These are phyloP conservation scores for Danionella cerebrum DNA, from an alignment of 2,113 vertebrate species.

Conservation along the genomic window DNA sequence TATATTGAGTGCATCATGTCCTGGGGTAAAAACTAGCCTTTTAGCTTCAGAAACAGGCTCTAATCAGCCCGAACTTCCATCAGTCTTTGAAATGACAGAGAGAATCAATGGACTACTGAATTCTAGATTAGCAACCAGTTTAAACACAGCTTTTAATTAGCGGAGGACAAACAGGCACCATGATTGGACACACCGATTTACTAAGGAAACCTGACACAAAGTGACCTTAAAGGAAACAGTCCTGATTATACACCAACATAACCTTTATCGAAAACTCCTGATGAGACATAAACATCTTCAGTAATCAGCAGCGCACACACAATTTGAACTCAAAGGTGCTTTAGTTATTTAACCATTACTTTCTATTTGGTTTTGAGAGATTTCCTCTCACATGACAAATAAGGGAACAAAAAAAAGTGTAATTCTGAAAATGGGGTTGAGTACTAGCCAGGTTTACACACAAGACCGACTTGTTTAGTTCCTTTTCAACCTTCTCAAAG, in stretches of 20 bases:
- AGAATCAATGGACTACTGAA: slow-evolving; percentile 56
- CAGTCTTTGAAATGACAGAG: slow-evolving; percentile 44
- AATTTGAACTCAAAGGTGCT: no score
- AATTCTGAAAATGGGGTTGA: no score
- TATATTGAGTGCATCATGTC: not conserved
- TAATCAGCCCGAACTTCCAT: slow-evolving; percentile 49
- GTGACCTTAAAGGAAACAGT: slow-evolving; percentile 29
- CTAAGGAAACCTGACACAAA: slow-evolving; percentile 4
- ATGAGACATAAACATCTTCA: no score
- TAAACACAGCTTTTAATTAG: slow-evolving; percentile 61
- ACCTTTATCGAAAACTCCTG: not conserved
- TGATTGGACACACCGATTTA: slow-evolving; percentile 14
- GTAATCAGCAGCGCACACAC: no score
- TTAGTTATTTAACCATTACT: no score
- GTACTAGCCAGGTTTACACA: no score
- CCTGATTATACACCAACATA: not conserved
- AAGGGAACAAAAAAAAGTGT: no score
- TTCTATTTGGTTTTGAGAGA: no score
- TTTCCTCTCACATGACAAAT: no score
- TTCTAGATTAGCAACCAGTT: slow-evolving; percentile 62
- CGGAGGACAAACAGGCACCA: not conserved
- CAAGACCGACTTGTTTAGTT: no score
- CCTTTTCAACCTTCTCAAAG: no score
- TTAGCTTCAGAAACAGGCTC: slow-evolving; percentile 32
- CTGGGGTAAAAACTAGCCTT: not conserved